phyloP scores from a whole-genome alignment of 2,888 invertebrate genomes.

The Linnaemya tessellans region DNA sequence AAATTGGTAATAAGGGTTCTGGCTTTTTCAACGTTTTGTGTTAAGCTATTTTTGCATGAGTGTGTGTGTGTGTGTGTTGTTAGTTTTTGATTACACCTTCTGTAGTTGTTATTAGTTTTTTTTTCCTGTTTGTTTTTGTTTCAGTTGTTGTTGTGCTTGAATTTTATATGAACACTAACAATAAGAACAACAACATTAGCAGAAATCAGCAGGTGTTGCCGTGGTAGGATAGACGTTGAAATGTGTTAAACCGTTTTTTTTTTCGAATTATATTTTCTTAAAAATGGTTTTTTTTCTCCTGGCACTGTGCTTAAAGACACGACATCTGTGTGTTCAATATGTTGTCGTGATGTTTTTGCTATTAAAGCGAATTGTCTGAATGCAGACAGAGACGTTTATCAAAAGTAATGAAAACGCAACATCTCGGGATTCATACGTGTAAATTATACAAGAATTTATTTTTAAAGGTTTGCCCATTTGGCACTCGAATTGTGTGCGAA shows the following conservation, averaged over 20 bases:
- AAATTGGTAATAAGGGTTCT: conserved; percentile 25
- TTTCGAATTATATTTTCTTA: not conserved
- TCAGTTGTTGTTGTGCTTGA: not conserved
- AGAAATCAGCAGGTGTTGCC: conserved; percentile 58
- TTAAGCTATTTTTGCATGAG: conserved; percentile 38
- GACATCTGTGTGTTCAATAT: conserved; percentile 61
- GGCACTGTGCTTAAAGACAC: conserved; percentile 19
- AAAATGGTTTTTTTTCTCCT: not conserved
- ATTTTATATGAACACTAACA: conserved; percentile 21
- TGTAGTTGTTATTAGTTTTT: conserved; percentile 50
- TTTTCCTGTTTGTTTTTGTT: not conserved
- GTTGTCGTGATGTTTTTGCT: conserved; percentile 7
- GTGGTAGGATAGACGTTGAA: conserved; percentile 31
- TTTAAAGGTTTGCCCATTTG: conserved; percentile 1
- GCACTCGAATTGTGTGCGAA: not conserved
- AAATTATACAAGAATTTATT: conserved; percentile 38
- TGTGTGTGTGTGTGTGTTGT: conserved; percentile 31
- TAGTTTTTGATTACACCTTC: conserved; percentile 54
- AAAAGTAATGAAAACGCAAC: not conserved
- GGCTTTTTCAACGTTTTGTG: conserved; percentile 6
- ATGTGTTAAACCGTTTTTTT: conserved; percentile 48
- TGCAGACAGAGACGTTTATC: not conserved
- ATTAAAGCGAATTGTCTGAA: conserved; percentile 6
- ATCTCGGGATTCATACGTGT: conserved; percentile 23
- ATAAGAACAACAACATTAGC: conserved; percentile 11